Percentiles rank a stretch among this genome's conserved stretches.
Evolutionary conservation across 2,888 invertebrate species (phyloP).

Genomic region (Polylopha cassiicola): DNA sequence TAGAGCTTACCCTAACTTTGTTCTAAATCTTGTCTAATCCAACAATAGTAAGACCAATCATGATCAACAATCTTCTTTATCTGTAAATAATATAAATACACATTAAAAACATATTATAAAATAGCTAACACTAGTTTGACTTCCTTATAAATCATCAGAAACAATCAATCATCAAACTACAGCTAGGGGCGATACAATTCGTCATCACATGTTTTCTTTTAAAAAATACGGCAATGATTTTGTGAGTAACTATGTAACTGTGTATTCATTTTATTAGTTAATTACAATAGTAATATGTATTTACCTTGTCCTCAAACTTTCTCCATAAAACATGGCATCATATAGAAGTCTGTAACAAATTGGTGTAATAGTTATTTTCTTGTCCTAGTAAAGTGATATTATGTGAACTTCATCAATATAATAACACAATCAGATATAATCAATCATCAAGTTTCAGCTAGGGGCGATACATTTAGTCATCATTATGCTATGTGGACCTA

Average conservation of each 20-base stretch:
- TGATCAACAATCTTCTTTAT: neutral
- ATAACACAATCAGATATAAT: slow-evolving; percentile 37
- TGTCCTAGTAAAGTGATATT: neutral
- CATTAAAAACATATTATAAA: neutral
- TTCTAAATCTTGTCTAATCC: no score
- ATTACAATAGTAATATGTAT: slow-evolving; percentile 4
- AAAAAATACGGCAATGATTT: no score
- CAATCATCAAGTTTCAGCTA: slow-evolving; percentile 46
- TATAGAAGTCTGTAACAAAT: no score
- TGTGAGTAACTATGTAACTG: no score
- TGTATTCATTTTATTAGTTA: slow-evolving; percentile 10
- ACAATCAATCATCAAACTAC: slow-evolving; percentile 33
- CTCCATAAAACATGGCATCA: slow-evolving; percentile 2
- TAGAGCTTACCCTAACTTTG: no score
- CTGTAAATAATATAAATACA: neutral
- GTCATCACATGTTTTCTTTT: slow-evolving; percentile 26
- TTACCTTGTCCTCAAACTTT: neutral
- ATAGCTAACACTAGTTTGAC: neutral
- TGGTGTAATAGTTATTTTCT: neutral
- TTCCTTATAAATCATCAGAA: slow-evolving; percentile 24
- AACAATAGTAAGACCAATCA: no score
- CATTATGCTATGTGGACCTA: no score
- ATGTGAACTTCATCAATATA: no score
- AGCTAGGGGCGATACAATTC: slow-evolving; percentile 37
- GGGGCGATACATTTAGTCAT: slow-evolving; percentile 43